Evolutionary conservation across 2,797 vertebrate species (phyloP), one percentile per base, ranked within the genome.

Genomic region (Sphaeramia orbicularis): DNA sequence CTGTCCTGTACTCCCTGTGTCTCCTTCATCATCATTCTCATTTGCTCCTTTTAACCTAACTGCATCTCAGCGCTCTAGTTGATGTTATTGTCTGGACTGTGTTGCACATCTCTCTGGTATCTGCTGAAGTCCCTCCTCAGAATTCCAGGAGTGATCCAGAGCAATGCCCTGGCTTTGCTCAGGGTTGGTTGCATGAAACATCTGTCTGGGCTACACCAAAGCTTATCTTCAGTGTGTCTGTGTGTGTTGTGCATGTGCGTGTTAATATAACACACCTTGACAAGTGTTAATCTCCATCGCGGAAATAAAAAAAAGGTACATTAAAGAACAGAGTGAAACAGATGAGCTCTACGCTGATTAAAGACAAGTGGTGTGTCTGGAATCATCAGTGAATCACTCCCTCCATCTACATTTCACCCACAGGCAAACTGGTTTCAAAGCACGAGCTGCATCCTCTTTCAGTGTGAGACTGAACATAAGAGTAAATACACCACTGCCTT

Each of bases 61-160:
- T 74, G 52, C 58, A 78, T 79, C 55, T 80, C 5, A 0, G n/a
- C 66, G 56, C 36, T 62, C 56, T 56, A 86, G 74, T 86, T 85
- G 65, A 78, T 82, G 54, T 86, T 86, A 76, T 16, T 73, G 42
- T 87, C 83, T 90, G 67, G 62, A 52, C 64, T 55, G 55, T 10
- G 7, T 67, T 66, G 44, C 19, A 67, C 58, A 71, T 84, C 63
- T 85, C 73, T 69, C 49, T 68, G 71, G 74, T 69, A 70, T 84
- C 19, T 78, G 64, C 27, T 71, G 60, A 78, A 36, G 78, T 71
- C 77, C 62, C 63, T 81, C 49, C 49, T 71, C 50, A 50, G 69
- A 83, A 76, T 83, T 81, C 73, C 81, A 76, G 54, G 67, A 80
- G 86, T 81, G 71, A 86, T 85, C 81, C 68, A 71, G 54, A 53